Evolutionary conservation across 2,797 vertebrate genomes (phyloP), one percentile per base, ranked within the genome.

Genomic region (Cercopithecus mitis): DNA sequence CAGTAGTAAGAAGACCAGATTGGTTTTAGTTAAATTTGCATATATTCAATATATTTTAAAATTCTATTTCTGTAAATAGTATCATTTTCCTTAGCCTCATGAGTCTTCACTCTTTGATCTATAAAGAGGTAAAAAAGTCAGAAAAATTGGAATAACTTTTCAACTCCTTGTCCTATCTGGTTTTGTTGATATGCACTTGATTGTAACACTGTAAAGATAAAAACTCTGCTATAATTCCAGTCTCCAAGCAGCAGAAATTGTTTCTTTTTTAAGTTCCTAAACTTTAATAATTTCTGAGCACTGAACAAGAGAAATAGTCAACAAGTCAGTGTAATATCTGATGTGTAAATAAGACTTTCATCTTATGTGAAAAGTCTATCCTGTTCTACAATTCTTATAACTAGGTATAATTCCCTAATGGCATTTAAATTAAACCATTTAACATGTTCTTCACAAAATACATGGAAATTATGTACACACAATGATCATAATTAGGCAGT

Each of bases 381-480:
- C 11, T 64, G 6, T 77, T 75, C 45, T 47, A 85, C 24, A 95
- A 47, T 52, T 89, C 22, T 93, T 82, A 80, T 61, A 77, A 47
- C 22, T n/a, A 50, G 36, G 41, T 70, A 52, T 27, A 90, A 47
- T 88, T 93, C 58, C 84, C 5, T n/a, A 94, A 91, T 57, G 64
- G 22, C 13, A 67, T 88, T 92, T 94, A 85, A 95, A 90, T 88
- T 36, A 43, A 97, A 79, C 10, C 11, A 73, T 14, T 94, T 88
- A 92, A 45, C 10, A 90, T 45, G 41, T 83, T 58, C 72, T 67
- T 75, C 11, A 95, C n/a, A 90, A 96, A 92, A 90, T 97, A 79
- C 25, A 2, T 79, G 27, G 61, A 77, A 92, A 90, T 82, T 85
- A 91, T 82, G 6, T 82, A 50, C 20, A 95, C 45, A 55, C 39